Evolutionary conservation across 2,888 invertebrate genomes (phyloP), one percentile per base, ranked within the genome.

Genomic region (Campaea margaritaria): DNA sequence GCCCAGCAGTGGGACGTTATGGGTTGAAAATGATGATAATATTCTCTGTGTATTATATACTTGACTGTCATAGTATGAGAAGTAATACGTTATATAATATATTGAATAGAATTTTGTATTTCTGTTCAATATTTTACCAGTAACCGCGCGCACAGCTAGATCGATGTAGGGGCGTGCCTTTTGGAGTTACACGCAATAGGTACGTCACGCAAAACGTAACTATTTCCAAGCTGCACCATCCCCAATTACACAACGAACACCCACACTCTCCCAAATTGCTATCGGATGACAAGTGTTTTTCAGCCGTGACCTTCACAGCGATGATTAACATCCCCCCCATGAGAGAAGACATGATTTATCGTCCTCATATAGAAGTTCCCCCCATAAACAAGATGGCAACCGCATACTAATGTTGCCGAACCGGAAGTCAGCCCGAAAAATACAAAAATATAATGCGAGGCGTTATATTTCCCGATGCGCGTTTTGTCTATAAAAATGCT

Each of bases 301-400:
- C 59, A 54, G 38, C 46, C 41, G 45, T 50, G 67, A 69, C 68
- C 68, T 69, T 69, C 59, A 31, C 15, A 14, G 36, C 59, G 56
- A 67, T 69, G 68, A 68, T 66, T 56, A 65, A 68, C 68, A 68
- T 66, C 61, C 61, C 62, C 34, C 49, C 66, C 59, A 66, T 66
- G 55, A 65, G 65, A 69, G 28, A 63, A 55, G 64, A 62, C 56
- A 58, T 68, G 68, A 68, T 68, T 68, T 68, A 68, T 68, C 51
- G 41, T 34, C 62, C 59, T 59, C 59, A 59, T 63, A 68, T 58
- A 68, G 58, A 65, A 64, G 55, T 60, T 65, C 58, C 60, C 44
- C 59, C 62, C 62, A 64, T 68, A 66, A 61, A 68, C 67, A 62
- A 59, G 56, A 62, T 48, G 57, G 57, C 47, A 41, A 47, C 57